These are phyloP conservation scores for Carollia perspicillata DNA, from an alignment of 2,113 vertebrate species.

Conservation along the genomic window DNA sequence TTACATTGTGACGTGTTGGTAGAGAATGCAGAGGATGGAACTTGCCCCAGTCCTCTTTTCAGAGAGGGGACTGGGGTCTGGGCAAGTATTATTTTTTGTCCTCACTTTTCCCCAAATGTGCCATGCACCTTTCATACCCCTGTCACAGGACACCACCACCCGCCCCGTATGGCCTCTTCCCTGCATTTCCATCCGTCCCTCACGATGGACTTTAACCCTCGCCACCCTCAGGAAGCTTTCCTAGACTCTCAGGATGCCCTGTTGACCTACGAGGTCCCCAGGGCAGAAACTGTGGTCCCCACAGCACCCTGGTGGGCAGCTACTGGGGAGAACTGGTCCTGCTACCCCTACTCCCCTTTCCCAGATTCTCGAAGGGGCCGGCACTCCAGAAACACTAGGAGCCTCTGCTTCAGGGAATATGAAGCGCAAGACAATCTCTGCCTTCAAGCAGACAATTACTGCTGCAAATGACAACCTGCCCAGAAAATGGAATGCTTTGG, in stretches of 20 bases:
- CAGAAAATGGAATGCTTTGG: background rate
- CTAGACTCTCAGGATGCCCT: background rate
- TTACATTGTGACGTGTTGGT: background rate
- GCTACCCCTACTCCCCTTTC: background rate
- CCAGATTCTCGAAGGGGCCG: background rate
- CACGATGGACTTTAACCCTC: background rate
- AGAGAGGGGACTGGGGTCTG: background rate
- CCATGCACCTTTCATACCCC: background rate
- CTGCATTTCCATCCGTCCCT: too few relatives aligned
- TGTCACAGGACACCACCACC: background rate
- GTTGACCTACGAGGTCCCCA: background rate
- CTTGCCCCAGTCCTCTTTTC: background rate
- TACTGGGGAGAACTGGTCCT: background rate
- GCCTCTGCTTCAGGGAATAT: background rate
- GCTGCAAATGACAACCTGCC: slow-evolving; percentile 12
- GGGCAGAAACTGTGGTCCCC: background rate
- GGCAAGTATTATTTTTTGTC: background rate
- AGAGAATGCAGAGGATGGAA: background rate
- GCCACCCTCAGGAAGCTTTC: background rate
- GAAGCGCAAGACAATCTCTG: background rate
- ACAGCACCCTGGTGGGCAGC: background rate
- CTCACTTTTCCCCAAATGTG: background rate
- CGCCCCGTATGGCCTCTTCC: background rate
- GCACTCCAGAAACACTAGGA: background rate
- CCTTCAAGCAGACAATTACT: background rate